phyloP scores from a whole-genome alignment of 2,797 vertebrate species.

The Lates japonicus region DNA sequence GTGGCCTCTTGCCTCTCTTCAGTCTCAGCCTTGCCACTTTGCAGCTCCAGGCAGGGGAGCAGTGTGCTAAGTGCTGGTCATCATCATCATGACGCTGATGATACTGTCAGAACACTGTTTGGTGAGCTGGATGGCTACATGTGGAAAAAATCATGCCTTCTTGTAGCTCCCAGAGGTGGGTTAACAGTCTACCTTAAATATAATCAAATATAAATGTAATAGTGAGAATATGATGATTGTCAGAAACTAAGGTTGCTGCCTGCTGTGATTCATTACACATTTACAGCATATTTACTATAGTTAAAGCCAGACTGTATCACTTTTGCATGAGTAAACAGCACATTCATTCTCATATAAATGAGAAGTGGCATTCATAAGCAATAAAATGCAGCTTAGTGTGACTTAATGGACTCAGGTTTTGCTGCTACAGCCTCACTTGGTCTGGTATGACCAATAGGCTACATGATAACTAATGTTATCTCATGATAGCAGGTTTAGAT shows the following conservation, averaged over 20 bases:
- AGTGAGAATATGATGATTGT: not conserved
- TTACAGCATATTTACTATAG: not conserved
- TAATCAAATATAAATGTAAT: not conserved
- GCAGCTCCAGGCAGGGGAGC: conserved; percentile 18
- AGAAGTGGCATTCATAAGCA: not conserved
- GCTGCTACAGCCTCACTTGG: not conserved
- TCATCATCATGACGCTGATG: conserved; percentile 9
- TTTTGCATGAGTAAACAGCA: not conserved
- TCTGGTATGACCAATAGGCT: not conserved
- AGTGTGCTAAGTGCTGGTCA: conserved; percentile 15
- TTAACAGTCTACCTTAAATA: not conserved
- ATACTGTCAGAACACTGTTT: conserved; percentile 12
- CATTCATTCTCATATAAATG: not conserved
- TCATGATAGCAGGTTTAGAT: not conserved
- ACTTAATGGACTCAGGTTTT: conserved; percentile 7
- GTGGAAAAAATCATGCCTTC: not conserved
- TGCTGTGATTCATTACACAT: not conserved
- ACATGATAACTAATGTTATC: not conserved
- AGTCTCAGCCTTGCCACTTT: not conserved
- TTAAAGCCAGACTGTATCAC: not conserved
- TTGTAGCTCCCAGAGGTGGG: not conserved
- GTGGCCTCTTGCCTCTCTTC: conserved; percentile 6
- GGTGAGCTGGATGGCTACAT: not conserved
- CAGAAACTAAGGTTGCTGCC: not conserved
- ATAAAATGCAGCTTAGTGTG: not conserved